phyloP scores from a whole-genome alignment of 64 coral and sea anemone genomes.

The Montipora capricornis region DNA sequence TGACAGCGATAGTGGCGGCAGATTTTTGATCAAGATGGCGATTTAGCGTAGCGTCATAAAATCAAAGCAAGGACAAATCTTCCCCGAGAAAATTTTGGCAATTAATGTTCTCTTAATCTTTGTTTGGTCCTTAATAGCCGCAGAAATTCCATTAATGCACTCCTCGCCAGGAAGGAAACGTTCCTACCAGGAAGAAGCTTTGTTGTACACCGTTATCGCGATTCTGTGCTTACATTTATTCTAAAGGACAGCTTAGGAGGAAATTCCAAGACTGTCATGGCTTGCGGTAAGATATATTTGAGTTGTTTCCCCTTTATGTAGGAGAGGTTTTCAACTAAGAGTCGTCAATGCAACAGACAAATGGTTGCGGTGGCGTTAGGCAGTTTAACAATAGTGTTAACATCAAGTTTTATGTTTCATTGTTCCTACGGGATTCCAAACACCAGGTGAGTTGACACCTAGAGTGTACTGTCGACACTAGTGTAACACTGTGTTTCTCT shows the following conservation, averaged over 20 bases:
- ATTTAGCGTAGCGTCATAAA: too few relatives aligned
- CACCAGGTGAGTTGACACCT: too few relatives aligned
- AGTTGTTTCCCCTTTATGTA: not conserved
- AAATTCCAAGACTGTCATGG: conserved; percentile 98
- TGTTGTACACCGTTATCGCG: conserved; percentile 96
- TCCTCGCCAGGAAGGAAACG: conserved; percentile 44
- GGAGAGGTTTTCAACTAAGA: not conserved
- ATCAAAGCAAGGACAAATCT: too few relatives aligned
- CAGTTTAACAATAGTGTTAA: not conserved
- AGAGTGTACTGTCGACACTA: too few relatives aligned
- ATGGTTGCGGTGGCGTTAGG: too few relatives aligned
- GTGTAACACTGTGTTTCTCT: too few relatives aligned
- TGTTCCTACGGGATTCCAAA: too few relatives aligned
- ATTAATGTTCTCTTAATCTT: not conserved
- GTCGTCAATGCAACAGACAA: too few relatives aligned
- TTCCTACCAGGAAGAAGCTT: conserved; percentile 71
- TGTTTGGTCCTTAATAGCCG: conserved; percentile 51
- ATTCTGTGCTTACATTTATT: conserved; percentile 92
- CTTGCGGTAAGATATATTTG: conserved; percentile 72
- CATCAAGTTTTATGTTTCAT: too few relatives aligned
- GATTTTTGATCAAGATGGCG: too few relatives aligned
- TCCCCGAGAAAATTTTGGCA: not conserved
- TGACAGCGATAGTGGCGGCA: too few relatives aligned
- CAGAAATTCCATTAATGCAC: conserved; percentile 83
- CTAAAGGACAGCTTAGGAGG: conserved; percentile 97